Percentiles rank a stretch among this genome's conserved stretches.
These are phyloP conservation scores for Stenurella melanura DNA, from an alignment of 2,888 invertebrate genomes.

Conservation along the genomic window DNA sequence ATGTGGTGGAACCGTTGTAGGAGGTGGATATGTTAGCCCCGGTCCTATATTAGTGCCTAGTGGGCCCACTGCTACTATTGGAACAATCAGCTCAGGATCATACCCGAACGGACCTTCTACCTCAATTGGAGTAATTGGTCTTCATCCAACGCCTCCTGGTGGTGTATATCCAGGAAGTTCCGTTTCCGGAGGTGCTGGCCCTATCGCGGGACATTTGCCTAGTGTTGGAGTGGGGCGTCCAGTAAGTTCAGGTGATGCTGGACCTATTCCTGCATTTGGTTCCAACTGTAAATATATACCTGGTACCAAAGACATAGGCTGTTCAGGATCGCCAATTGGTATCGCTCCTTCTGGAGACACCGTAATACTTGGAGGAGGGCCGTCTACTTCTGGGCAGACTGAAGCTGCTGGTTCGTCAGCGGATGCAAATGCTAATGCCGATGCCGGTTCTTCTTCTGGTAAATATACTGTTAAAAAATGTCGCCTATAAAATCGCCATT, in stretches of 20 bases:
- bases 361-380: background rate
- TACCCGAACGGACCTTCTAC: no score
- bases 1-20: background rate
- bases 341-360: background rate
- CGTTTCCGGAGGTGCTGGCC: background rate
- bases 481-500: no score
- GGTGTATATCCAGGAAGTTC: background rate
- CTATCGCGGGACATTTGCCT: background rate
- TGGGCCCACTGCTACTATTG: no score
- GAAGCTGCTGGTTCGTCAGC: background rate
- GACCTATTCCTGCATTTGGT: constrained; percentile 15
- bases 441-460: constrained; percentile 18
- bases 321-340: constrained; percentile 9
- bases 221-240: background rate
- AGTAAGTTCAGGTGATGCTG: background rate
- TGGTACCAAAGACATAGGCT: constrained; percentile 14
- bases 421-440: constrained; percentile 26
- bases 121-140: background rate
- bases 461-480: background rate
- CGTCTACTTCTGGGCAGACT: background rate
- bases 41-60: constrained; percentile 3
- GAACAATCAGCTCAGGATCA: no score
- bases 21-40: background rate
- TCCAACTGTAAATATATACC: constrained; percentile 26
- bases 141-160: background rate